These are phyloP conservation scores for Zaprionus africanus DNA, from an alignment of 1,140 invertebrate genomes.

Conservation along the genomic window DNA sequence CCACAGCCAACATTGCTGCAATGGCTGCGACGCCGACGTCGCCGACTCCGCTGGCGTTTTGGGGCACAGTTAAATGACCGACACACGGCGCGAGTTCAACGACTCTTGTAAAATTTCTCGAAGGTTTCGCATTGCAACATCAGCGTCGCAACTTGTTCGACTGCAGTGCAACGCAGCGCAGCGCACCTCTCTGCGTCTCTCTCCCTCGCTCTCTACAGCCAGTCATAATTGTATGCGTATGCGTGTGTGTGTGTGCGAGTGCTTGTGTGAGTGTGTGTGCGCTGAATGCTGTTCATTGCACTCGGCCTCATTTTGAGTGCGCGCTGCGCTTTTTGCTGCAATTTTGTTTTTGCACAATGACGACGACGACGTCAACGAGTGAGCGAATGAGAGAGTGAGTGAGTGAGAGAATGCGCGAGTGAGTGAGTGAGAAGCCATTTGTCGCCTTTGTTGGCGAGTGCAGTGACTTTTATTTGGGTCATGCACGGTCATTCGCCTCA, in stretches of 20 bases:
- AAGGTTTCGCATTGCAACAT: conserved; percentile 83
- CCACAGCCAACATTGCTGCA: conserved; percentile 60
- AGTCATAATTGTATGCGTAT: conserved; percentile 3
- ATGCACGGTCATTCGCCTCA: conserved; percentile 85
- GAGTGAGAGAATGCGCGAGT: not conserved
- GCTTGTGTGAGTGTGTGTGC: conserved; percentile 37
- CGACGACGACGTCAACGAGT: conserved; percentile 36
- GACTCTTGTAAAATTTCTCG: conserved; percentile 83
- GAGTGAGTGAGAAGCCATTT: conserved; percentile 46
- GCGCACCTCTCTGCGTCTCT: conserved; percentile 38
- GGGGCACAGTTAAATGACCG: conserved; percentile 67
- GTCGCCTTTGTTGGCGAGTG: conserved; percentile 74
- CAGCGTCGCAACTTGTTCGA: conserved; percentile 69
- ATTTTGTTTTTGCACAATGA: conserved; percentile 68
- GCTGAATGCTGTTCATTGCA: conserved; percentile 84
- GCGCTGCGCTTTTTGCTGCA: conserved; percentile 64
- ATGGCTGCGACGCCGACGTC: conserved; percentile 16
- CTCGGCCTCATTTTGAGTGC: conserved; percentile 76
- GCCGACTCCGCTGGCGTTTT: conserved; percentile 40
- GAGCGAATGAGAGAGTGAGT: conserved; percentile 1
- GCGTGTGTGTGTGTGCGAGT: not conserved
- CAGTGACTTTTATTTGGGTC: conserved; percentile 85
- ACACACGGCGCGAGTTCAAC: conserved; percentile 72
- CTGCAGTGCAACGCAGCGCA: conserved; percentile 28
- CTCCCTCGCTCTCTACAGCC: not conserved